These are phyloP conservation scores for Protosalanx chinensis DNA, from an alignment of 2,797 vertebrate genomes.

Conservation along the genomic window DNA sequence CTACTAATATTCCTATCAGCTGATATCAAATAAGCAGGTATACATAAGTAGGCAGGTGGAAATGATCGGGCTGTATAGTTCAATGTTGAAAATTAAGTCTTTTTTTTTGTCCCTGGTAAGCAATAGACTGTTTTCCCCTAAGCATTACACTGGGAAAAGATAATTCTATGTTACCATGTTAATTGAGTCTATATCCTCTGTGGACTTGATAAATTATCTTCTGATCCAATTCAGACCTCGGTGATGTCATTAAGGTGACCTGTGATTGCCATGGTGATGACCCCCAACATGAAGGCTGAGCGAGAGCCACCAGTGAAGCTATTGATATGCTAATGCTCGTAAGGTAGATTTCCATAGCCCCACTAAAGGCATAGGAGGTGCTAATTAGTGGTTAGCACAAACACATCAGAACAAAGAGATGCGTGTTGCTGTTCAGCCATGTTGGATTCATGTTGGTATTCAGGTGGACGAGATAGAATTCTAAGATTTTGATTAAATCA, in stretches of 20 bases:
- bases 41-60: too few relatives aligned
- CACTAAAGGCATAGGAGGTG: slow-evolving; percentile 49
- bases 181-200: slow-evolving; percentile 38
- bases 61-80: too few relatives aligned
- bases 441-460: slow-evolving; percentile 13
- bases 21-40: too few relatives aligned
- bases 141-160: neutral
- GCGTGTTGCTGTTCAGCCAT: slow-evolving; percentile 42
- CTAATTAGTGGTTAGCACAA: slow-evolving; percentile 67
- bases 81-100: too few relatives aligned
- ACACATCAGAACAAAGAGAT: slow-evolving; percentile 47
- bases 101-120: too few relatives aligned
- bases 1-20: too few relatives aligned
- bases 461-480: too few relatives aligned
- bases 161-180: slow-evolving; percentile 35
- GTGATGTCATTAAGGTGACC: slow-evolving; percentile 40
- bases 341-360: slow-evolving; percentile 58
- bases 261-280: slow-evolving; percentile 55
- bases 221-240: slow-evolving; percentile 39
- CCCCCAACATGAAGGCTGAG: too few relatives aligned
- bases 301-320: slow-evolving; percentile 36
- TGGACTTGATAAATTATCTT: slow-evolving; percentile 50
- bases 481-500: too few relatives aligned
- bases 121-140: neutral
- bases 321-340: slow-evolving; percentile 64